Conservation (phyloP, 2,888 invertebrate genomes). For the Electrophaes corylata region DNA sequence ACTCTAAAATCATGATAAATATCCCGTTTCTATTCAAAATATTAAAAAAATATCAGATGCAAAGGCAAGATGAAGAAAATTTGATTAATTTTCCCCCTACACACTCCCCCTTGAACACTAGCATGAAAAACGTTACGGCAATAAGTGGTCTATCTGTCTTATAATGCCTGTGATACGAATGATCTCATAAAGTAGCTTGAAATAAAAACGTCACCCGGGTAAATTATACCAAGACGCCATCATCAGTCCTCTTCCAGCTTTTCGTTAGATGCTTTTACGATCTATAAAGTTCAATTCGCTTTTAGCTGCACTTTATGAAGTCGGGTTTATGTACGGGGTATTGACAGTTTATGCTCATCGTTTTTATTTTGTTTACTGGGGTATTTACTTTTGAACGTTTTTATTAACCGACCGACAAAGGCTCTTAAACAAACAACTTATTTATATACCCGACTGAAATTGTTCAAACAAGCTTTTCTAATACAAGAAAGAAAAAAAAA, state of each 20-base stretch:
- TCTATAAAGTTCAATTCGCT: conserved; percentile 40
- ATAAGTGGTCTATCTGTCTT: neutral
- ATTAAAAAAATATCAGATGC: too few relatives aligned
- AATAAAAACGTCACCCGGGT: conserved; percentile 64
- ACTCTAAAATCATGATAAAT: too few relatives aligned
- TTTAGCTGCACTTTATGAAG: conserved; percentile 39
- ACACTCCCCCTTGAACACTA: neutral
- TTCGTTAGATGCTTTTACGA: conserved; percentile 47
- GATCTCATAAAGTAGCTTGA: conserved; percentile 61
- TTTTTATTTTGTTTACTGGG: conserved; percentile 23
- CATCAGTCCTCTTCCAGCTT: conserved; percentile 44
- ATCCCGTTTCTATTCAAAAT: too few relatives aligned
- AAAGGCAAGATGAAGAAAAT: too few relatives aligned
- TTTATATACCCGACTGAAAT: too few relatives aligned
- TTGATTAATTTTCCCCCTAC: too few relatives aligned
- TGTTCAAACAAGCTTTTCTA: conserved; percentile 1
- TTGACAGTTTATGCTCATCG: conserved; percentile 35
- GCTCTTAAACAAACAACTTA: too few relatives aligned
- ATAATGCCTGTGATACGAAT: conserved; percentile 44
- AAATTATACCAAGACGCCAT: conserved; percentile 59
- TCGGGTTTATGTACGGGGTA: conserved; percentile 37
- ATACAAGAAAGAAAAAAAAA: too few relatives aligned
- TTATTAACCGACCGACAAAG: too few relatives aligned
- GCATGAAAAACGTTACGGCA: neutral
- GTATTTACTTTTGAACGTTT: too few relatives aligned